Percentiles rank a stretch among this genome's conserved stretches.
These are phyloP conservation scores for Neoitamus cyanurus DNA, from an alignment of 2,888 invertebrate species.

Conservation along the genomic window DNA sequence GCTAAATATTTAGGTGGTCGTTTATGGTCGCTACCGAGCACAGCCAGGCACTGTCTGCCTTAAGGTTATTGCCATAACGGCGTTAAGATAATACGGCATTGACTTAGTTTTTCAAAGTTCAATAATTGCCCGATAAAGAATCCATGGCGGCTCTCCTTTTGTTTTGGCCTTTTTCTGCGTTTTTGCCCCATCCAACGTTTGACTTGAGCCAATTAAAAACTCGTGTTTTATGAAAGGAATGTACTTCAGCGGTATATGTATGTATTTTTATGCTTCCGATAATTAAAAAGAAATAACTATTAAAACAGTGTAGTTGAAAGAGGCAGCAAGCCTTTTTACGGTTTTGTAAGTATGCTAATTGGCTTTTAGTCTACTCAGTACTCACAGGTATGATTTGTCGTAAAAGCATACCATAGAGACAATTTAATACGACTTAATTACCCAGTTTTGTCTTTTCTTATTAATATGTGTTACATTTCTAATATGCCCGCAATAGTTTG, in stretches of 20 bases:
- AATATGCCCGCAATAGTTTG: too few relatives aligned
- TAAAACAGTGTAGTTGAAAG: neutral
- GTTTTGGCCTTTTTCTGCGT: neutral
- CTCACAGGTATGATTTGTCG: neutral
- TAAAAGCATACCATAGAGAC: neutral
- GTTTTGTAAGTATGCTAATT: neutral
- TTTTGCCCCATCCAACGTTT: neutral
- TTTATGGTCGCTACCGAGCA: neutral
- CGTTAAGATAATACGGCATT: slow-evolving; percentile 2
- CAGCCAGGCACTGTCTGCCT: neutral
- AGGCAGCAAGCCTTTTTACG: neutral
- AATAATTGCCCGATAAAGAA: slow-evolving; percentile 8
- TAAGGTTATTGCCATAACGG: slow-evolving; percentile 34
- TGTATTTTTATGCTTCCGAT: neutral
- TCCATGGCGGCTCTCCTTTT: neutral
- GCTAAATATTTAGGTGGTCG: neutral
- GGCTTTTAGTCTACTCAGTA: neutral
- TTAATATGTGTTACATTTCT: too few relatives aligned
- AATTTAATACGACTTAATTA: neutral
- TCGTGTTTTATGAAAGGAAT: neutral
- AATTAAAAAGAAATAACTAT: neutral
- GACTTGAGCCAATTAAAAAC: neutral
- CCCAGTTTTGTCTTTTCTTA: neutral
- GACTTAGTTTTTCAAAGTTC: slow-evolving; percentile 22
- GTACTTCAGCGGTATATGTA: neutral